Evolutionary conservation across 1,140 invertebrate species (phyloP).

Genomic region (Trachelipus rathkii): DNA sequence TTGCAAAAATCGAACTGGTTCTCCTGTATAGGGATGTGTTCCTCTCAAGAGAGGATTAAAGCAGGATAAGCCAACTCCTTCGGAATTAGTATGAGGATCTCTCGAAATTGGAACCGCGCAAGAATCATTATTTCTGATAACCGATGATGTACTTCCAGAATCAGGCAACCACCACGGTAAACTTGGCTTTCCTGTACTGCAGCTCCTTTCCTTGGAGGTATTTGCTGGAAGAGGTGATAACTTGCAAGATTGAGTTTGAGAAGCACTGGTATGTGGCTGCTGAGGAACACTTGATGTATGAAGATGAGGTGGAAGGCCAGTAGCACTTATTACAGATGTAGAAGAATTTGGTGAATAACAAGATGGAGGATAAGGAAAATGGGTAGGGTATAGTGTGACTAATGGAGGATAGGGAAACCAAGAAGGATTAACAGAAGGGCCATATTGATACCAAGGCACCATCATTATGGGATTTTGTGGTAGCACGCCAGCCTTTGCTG

Average conservation of each 20-base stretch:
- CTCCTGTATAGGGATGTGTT: neutral
- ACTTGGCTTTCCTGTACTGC: neutral
- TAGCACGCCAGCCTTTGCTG: neutral
- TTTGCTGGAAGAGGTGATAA: neutral
- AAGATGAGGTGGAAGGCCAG: neutral
- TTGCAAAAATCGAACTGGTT: neutral
- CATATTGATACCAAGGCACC: constrained; percentile 6
- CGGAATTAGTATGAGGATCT: neutral
- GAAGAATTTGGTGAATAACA: neutral
- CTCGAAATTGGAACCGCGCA: neutral
- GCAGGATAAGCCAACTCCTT: neutral
- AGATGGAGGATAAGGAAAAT: neutral
- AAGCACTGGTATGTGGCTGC: neutral
- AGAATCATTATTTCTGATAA: neutral
- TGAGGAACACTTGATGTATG: neutral
- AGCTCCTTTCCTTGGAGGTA: neutral
- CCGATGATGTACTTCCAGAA: neutral
- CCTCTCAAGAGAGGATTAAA: neutral
- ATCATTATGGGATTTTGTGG: neutral
- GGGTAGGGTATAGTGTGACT: neutral
- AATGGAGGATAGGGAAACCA: neutral
- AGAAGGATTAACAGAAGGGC: neutral
- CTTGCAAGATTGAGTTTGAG: neutral
- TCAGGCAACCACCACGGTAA: neutral
- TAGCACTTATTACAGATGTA: neutral